Evolutionary conservation across 2,113 vertebrate species (phyloP).

Genomic region (Seriola aureovittata): DNA sequence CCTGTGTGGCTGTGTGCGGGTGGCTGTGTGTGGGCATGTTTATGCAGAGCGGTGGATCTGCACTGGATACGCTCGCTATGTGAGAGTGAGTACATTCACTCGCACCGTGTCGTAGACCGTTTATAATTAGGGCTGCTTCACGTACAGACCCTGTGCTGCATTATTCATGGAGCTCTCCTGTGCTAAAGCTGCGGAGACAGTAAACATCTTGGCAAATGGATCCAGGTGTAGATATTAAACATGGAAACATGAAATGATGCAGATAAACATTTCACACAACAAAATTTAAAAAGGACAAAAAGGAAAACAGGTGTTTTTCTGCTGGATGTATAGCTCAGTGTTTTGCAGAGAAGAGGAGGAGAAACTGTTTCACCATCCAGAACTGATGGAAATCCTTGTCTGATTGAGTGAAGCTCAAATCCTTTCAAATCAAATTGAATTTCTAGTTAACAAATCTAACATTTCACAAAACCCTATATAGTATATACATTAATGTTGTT

Average conservation of each 20-base stretch:
- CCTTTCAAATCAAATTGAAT: too few species aligned
- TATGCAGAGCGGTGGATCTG: slow-evolving; percentile 52
- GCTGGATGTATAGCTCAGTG: neutral
- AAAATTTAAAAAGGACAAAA: neutral
- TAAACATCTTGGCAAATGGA: slow-evolving; percentile 64
- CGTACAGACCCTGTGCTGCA: slow-evolving; percentile 41
- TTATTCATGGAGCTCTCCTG: slow-evolving; percentile 60
- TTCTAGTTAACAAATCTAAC: too few species aligned
- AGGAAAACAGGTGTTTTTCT: neutral
- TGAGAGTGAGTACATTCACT: slow-evolving; percentile 31
- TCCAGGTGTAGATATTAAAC: slow-evolving; percentile 52
- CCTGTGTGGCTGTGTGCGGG: slow-evolving; percentile 52
- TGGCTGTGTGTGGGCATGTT: slow-evolving; percentile 65
- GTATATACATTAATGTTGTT: too few species aligned
- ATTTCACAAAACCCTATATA: too few species aligned
- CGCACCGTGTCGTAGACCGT: slow-evolving; percentile 22
- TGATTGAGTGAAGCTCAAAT: too few species aligned
- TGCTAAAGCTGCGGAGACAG: slow-evolving; percentile 45
- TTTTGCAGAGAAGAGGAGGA: too few species aligned
- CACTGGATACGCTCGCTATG: slow-evolving; percentile 8
- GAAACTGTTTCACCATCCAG: too few species aligned
- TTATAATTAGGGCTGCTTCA: slow-evolving; percentile 63
- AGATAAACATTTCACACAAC: slow-evolving; percentile 10
- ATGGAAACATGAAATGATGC: slow-evolving; percentile 36
- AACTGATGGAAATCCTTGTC: too few species aligned